Conservation (phyloP, 2,113 vertebrate species). For the Erpornis zantholeuca region DNA sequence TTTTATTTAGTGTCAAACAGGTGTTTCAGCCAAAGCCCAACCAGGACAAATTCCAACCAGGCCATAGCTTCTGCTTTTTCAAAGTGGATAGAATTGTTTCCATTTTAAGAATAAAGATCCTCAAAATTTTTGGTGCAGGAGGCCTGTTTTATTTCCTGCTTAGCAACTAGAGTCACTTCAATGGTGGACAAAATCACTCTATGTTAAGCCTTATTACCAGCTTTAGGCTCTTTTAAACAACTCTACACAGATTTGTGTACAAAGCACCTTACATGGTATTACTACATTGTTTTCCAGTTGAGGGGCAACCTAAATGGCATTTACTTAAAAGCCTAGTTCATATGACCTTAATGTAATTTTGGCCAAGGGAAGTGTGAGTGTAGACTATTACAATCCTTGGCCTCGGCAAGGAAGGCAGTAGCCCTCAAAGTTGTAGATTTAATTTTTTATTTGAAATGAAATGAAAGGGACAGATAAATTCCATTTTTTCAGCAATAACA, state of each 20-base stretch:
- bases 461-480: background rate
- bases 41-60: background rate
- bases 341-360: background rate
- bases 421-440: background rate
- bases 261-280: background rate
- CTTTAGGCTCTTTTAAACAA: background rate
- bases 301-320: background rate
- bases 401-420: rapidly evolving
- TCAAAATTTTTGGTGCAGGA: background rate
- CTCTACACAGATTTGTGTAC: background rate
- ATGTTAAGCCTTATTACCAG: background rate
- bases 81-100: background rate
- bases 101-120: background rate
- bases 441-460: background rate
- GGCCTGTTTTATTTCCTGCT: background rate
- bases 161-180: background rate
- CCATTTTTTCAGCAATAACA: background rate
- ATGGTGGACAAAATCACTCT: background rate
- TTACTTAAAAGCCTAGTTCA: background rate
- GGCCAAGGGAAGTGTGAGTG: background rate
- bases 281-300: background rate
- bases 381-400: background rate
- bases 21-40: background rate
- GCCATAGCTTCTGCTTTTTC: background rate
- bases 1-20: background rate